These are phyloP conservation scores for Acropora tenuis DNA, from an alignment of 64 coral and sea anemone genomes.

Conservation along the genomic window DNA sequence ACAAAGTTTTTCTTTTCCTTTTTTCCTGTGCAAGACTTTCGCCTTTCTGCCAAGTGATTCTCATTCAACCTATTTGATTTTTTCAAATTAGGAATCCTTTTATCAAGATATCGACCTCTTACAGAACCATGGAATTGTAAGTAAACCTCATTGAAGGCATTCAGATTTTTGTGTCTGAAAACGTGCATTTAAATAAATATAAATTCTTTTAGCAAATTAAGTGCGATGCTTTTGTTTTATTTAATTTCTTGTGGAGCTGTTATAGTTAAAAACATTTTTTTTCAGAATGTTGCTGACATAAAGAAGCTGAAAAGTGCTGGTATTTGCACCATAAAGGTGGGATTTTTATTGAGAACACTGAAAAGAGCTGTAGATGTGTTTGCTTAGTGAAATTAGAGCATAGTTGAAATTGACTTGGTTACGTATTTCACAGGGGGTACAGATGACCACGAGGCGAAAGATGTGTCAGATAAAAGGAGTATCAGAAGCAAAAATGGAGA, in stretches of 20 bases:
- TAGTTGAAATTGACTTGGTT: background rate
- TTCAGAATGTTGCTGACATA: slow-evolving; percentile 96
- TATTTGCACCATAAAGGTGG: slow-evolving; percentile 96
- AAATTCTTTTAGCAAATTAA: too few relatives aligned
- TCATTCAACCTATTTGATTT: background rate
- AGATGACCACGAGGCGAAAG: slow-evolving; percentile 95
- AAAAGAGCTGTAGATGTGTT: background rate
- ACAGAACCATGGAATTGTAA: slow-evolving; percentile 97
- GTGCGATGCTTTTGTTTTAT: background rate
- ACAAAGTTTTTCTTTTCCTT: too few relatives aligned
- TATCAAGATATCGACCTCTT: slow-evolving; percentile 97
- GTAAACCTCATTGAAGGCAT: background rate
- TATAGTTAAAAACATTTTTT: too few relatives aligned
- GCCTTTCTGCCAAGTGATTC: background rate
- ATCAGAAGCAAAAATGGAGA: slow-evolving; percentile 99
- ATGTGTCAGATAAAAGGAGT: slow-evolving; percentile 99
- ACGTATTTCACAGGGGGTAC: slow-evolving; percentile 71
- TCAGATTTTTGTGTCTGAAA: background rate
- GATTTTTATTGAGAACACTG: background rate
- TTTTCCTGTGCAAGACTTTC: too few relatives aligned
- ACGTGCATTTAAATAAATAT: too few relatives aligned
- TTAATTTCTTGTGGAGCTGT: background rate
- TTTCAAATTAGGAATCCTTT: slow-evolving; percentile 85
- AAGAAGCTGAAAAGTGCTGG: slow-evolving; percentile 94
- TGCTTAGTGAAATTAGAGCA: too few relatives aligned